These are phyloP conservation scores for Malacoctenus gilli DNA, from an alignment of 2,797 vertebrate genomes.

Conservation along the genomic window DNA sequence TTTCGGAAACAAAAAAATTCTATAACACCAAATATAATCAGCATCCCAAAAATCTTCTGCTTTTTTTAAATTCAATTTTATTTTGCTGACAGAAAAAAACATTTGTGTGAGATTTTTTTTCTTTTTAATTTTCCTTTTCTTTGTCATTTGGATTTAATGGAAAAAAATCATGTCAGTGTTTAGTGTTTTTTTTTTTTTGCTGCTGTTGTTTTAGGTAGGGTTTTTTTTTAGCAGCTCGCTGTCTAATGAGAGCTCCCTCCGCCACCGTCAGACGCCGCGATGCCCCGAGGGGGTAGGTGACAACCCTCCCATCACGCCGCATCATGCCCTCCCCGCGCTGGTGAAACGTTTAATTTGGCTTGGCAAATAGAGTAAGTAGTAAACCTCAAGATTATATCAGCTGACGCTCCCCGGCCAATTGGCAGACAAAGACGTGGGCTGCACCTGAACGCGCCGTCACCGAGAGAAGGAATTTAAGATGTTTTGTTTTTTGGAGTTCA, in stretches of 20 bases:
- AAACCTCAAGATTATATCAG: constrained; percentile 69
- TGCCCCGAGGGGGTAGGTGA: constrained; percentile 73
- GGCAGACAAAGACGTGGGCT: constrained; percentile 21
- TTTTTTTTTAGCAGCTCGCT: too few relatives aligned
- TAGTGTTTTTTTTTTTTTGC: too few relatives aligned
- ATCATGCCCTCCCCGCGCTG: constrained; percentile 47
- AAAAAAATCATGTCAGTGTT: too few relatives aligned
- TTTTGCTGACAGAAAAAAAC: too few relatives aligned
- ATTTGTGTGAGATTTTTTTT: too few relatives aligned
- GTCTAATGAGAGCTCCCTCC: constrained; percentile 1
- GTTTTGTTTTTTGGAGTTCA: background rate
- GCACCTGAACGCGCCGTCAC: background rate
- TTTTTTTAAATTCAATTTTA: too few relatives aligned
- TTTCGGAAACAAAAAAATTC: too few relatives aligned
- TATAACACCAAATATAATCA: too few relatives aligned
- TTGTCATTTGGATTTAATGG: too few relatives aligned
- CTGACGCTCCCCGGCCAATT: constrained; percentile 55
- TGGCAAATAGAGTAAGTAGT: constrained; percentile 73
- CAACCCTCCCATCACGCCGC: constrained; percentile 73
- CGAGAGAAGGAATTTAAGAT: background rate
- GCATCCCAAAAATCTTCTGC: too few relatives aligned
- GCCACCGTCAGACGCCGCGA: constrained; percentile 50
- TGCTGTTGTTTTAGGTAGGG: too few relatives aligned
- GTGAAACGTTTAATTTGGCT: constrained; percentile 67
- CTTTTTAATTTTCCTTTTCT: too few relatives aligned